Evolutionary conservation across 2,113 vertebrate genomes (phyloP), one percentile per base, ranked within the genome.

Genomic region (Delphinus delphis): DNA sequence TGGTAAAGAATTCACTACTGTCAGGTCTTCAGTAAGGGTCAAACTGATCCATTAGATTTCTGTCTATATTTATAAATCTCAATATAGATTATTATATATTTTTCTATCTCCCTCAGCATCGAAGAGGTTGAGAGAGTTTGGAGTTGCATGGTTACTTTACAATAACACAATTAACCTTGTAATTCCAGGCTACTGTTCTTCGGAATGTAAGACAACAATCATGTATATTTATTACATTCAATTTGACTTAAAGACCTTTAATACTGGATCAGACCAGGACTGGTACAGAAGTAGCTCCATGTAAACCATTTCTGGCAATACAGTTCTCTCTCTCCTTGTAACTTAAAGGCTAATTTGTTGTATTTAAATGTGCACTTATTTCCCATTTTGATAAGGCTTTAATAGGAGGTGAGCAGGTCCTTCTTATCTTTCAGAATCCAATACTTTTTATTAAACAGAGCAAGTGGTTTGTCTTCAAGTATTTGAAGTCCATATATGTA

Each of bases 1-100:
- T 58, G 62, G n/a, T 87, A 76, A 90, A 94, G 62, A 95, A 74
- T 31, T 95, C 62, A 50, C 41, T 74, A 47, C 93, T 80, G 81
- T 89, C 44, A 76, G 31, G 8, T 95, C 77, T 83, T 97, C n/a
- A 70, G 25, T 91, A 93, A 79, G 58, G 21, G 28, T 83, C 74
- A 92, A 58, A 82, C 36, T 76, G 60, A 80, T 67, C 76, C 50
- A 21, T 85, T 63, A 33, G 58, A 20, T 83, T 85, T 90, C 28
- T 88, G n/a, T 55, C 28, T 76, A 0, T 44, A 60, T 63, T 70
- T 95, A 50, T 36, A 74, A 63, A 62, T 33, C 44, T 47, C 60
- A 81, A 77, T 44, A 6, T 41, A 31, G 60, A 33, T 80, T 62
- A 50, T 67, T 74, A 44, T n/a, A 13, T 77, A n/a, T n/a, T 80